Base-by-base conservation (phyloP, 2,113 vertebrate genomes). In the Pseudopodoces humilis region DNA sequence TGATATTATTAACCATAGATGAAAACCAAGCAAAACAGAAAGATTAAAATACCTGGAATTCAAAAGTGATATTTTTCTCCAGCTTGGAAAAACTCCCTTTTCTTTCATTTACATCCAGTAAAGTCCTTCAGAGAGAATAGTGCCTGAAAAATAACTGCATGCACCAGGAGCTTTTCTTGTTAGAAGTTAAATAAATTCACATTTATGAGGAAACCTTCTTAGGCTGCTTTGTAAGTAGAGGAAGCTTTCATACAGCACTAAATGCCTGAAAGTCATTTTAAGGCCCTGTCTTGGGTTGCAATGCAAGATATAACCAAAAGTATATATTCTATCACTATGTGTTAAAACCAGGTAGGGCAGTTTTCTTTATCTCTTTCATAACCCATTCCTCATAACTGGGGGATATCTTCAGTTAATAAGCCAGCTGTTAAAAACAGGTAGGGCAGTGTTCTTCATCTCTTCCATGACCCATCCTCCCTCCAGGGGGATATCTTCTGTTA, bases 21-120 rank as follows among this genome's bases (percentile, higher is more conserved):
- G 52, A 95, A 95, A 94, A 81, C 64, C 52, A 79, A 87, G 37
- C 39, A 85, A 96, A 89, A 47, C 22, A 90, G 64, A 90, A 93
- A 92, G 44, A 94, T 88, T 90, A 90, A 67, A 96, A 94, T 80
- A 75, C 35, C 62, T 81, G 50, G 30, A 91, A 95, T 94, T 92
- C 39, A 91, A 92, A 93, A 85, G 50, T 70, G 30, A 43, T 31
- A 23, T 82, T 58, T n/a, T 58, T 37, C 18, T 15, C 44, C n/a
- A 28, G 25, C 88, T 86, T 90, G 68, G 60, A 88, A 97, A 95
- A 83, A 47, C 43, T 95, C 24, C 8, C 59, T 76, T 92, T 74
- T 63, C 79, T 91, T 96, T 95, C 82, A 88, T 90, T 93, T 96
- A 22, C 35, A 83, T 78, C 64, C 39, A 71, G 31, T 77, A 56